Percentiles rank a stretch among this genome's conserved stretches.
These are phyloP conservation scores for Herpetotheres cachinnans DNA, from an alignment of 2,113 vertebrate genomes.

Conservation along the genomic window DNA sequence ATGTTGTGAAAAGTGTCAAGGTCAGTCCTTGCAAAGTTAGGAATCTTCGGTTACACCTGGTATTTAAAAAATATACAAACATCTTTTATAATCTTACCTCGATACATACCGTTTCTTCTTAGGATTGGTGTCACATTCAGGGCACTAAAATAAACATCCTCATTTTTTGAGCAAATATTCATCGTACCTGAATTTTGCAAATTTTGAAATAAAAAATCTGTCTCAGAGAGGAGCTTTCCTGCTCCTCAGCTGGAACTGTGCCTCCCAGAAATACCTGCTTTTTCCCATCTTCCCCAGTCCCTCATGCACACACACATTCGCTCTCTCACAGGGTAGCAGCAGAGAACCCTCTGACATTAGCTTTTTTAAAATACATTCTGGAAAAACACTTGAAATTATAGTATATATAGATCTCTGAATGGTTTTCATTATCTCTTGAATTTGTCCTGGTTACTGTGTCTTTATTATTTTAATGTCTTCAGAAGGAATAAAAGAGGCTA, in stretches of 20 bases:
- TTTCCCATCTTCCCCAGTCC: background rate
- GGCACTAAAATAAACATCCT: background rate
- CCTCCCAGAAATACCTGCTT: background rate
- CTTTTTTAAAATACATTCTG: background rate
- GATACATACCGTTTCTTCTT: background rate
- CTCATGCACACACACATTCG: fast-evolving
- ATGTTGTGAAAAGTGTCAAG: background rate
- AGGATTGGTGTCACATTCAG: background rate
- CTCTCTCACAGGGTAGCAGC: background rate
- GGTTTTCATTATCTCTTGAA: background rate
- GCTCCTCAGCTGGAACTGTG: background rate
- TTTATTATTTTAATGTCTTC: background rate
- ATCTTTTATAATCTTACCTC: background rate
- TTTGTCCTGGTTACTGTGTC: background rate
- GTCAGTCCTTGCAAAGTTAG: background rate
- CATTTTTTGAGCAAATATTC: background rate
- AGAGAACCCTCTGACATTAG: background rate
- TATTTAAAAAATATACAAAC: background rate
- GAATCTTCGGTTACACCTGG: background rate
- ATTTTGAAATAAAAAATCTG: background rate
- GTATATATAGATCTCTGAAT: background rate
- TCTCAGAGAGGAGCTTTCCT: background rate
- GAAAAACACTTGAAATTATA: background rate
- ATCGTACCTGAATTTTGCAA: background rate
- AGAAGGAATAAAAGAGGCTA: background rate